Evolutionary conservation across 2,888 invertebrate species (phyloP).

Genomic region (Ormyrus thymus): DNA sequence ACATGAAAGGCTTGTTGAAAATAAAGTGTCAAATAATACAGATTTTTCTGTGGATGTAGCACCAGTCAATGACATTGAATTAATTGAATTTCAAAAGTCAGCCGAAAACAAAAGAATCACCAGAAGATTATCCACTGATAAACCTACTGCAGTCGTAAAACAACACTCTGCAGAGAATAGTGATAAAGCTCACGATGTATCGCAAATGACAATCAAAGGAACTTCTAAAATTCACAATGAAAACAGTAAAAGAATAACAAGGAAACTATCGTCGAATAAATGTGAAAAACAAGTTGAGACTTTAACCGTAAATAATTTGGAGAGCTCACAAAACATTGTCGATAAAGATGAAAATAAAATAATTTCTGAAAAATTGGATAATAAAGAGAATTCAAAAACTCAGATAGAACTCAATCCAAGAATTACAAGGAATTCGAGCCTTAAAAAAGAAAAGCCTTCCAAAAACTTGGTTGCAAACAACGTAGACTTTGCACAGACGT

Average conservation of each 20-base stretch:
- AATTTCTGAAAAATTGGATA: conserved; percentile 37
- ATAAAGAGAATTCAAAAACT: conserved; percentile 50
- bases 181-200: conserved; percentile 12
- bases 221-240: conserved; percentile 21
- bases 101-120: conserved; percentile 19
- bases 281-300: conserved; percentile 9
- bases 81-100: background rate
- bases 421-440: conserved; percentile 25
- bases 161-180: conserved; percentile 4
- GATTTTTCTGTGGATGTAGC: too few relatives aligned
- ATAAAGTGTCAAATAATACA: too few relatives aligned
- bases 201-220: conserved; percentile 28
- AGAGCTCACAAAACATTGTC: conserved; percentile 2
- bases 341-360: conserved; percentile 17
- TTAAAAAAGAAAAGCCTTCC: conserved; percentile 23
- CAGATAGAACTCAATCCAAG: conserved; percentile 27
- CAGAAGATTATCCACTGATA: conserved; percentile 30
- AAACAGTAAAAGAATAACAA: conserved; percentile 8
- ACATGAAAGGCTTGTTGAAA: background rate
- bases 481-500: conserved; percentile 6
- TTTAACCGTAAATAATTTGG: conserved; percentile 9
- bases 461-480: conserved; percentile 33
- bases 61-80: too few relatives aligned
- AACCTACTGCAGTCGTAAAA: background rate
- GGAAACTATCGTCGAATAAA: conserved; percentile 20